Conservation (phyloP, 2,797 vertebrate species). For the Macropodus opercularis region DNA sequence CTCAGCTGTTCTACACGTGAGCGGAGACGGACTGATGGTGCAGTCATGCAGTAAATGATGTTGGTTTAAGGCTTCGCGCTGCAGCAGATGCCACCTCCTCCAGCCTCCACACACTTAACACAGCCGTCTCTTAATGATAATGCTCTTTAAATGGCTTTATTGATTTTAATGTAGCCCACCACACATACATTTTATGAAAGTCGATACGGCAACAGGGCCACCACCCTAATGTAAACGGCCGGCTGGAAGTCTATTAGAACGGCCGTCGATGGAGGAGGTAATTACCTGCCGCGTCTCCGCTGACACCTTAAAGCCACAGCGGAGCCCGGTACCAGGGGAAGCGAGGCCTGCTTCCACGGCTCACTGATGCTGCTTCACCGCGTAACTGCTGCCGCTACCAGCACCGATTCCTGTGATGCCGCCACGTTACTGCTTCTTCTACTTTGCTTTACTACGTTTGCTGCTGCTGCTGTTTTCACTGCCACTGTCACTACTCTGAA, state of each 20-base stretch:
- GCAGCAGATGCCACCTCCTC: constrained; percentile 44
- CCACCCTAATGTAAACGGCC: constrained; percentile 73
- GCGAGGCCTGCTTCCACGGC: too few relatives aligned
- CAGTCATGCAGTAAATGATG: constrained; percentile 77
- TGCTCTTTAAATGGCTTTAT: constrained; percentile 78
- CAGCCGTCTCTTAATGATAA: constrained; percentile 75
- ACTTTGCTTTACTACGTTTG: too few relatives aligned
- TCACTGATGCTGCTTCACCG: too few relatives aligned
- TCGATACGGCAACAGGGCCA: constrained; percentile 71
- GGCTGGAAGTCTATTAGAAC: constrained; percentile 77
- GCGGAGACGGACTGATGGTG: too few relatives aligned
- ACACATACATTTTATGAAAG: constrained; percentile 79
- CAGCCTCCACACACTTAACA: constrained; percentile 54
- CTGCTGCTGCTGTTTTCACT: not conserved
- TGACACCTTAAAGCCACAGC: constrained; percentile 54
- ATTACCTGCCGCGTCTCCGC: constrained; percentile 65
- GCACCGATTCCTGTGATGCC: too few relatives aligned
- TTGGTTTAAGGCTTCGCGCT: constrained; percentile 73
- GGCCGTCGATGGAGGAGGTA: constrained; percentile 75
- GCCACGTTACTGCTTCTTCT: not conserved
- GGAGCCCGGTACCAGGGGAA: constrained; percentile 18
- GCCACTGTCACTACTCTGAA: constrained; percentile 14
- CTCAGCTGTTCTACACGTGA: too few relatives aligned
- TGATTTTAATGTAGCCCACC: constrained; percentile 78
- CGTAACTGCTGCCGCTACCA: too few relatives aligned